Evolutionary conservation across 2,888 invertebrate species (phyloP).

Genomic region (Tortrix viridana): DNA sequence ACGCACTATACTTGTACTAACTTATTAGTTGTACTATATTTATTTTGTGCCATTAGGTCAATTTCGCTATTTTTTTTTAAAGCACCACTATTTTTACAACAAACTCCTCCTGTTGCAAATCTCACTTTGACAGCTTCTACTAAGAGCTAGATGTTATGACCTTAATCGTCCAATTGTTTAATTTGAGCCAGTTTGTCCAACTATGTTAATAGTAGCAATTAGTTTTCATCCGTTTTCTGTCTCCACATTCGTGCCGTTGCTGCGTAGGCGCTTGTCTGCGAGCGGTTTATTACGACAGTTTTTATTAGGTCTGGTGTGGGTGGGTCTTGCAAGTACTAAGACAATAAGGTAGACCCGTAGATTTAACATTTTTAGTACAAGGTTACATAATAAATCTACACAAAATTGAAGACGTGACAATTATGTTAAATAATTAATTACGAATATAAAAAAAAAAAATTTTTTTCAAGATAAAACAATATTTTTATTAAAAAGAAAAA

Average conservation of each 20-base stretch:
- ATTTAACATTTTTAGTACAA: background rate
- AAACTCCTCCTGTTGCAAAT: background rate
- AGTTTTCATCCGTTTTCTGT: constrained; percentile 13
- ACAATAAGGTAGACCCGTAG: constrained; percentile 9
- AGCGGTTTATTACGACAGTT: constrained; percentile 51
- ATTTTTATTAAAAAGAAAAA: too few species aligned
- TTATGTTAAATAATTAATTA: too few species aligned
- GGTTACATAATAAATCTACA: too few species aligned
- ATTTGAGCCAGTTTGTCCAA: constrained; percentile 23
- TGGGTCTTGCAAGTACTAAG: constrained; percentile 21
- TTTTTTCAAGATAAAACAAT: too few species aligned
- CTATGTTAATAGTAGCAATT: constrained; percentile 18
- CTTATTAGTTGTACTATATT: too few species aligned
- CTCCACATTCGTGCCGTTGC: constrained; percentile 12
- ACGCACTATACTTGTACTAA: too few species aligned
- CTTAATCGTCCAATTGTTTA: constrained; percentile 35
- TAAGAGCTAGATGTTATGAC: constrained; percentile 12
- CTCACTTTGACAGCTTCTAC: background rate
- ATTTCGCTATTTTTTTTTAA: too few species aligned
- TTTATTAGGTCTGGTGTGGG: constrained; percentile 39
- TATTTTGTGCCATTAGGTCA: too few species aligned
- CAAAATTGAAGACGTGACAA: too few species aligned
- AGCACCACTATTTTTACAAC: too few species aligned
- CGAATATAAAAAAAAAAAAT: too few species aligned
- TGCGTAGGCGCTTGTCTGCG: constrained; percentile 47